A percentile compares a stretch with the other conserved stretches of the same genome.
phyloP scores from a whole-genome alignment of 2,113 vertebrate species.

The Motacilla alba region DNA sequence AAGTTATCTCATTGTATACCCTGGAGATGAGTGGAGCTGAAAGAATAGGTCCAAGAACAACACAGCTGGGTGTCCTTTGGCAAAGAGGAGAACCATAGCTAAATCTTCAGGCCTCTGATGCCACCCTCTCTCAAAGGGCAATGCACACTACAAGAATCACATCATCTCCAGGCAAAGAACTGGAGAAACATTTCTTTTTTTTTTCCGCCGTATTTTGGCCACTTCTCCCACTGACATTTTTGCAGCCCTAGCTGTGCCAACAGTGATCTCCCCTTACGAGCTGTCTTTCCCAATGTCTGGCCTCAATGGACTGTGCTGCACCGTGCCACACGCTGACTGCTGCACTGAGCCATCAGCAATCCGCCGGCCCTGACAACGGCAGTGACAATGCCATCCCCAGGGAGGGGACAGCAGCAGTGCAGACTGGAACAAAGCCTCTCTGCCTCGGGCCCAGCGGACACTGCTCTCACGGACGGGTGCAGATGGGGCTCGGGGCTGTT shows the following conservation, averaged over 20 bases:
- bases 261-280: accelerated
- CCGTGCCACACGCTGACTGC: accelerated
- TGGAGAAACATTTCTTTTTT: background rate
- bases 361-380: background rate
- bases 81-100: background rate
- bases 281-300: background rate
- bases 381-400: background rate
- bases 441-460: background rate
- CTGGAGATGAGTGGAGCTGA: background rate
- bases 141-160: background rate
- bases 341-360: background rate
- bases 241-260: background rate
- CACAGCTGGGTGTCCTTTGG: background rate
- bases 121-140: background rate
- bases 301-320: accelerated
- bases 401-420: background rate
- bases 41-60: background rate
- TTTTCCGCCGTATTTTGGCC: background rate
- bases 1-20: background rate
- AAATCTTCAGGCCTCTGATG: background rate
- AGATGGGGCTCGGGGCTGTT: background rate
- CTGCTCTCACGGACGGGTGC: background rate
- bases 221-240: background rate
- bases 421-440: background rate
- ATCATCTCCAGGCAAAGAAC: background rate